Evolutionary conservation across 2,888 invertebrate species (phyloP).

Genomic region (Polietes domitor): DNA sequence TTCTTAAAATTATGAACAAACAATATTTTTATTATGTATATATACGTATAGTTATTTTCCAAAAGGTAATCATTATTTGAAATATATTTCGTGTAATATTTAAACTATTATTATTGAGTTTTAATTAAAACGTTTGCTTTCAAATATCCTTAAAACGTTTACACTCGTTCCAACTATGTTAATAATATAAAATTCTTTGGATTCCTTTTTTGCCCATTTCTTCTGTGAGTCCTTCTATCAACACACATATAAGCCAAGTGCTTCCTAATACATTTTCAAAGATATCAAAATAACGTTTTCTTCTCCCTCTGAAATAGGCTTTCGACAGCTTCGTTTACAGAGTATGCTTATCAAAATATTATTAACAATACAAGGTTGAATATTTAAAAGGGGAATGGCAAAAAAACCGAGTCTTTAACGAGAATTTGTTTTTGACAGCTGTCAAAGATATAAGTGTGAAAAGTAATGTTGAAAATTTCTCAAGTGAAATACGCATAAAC

Average conservation of each 20-base stretch:
- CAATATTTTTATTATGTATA: too few relatives aligned
- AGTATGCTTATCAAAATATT: conserved; percentile 2
- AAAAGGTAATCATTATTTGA: too few relatives aligned
- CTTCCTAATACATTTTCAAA: not conserved
- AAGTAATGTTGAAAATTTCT: conserved; percentile 29
- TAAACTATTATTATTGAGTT: too few relatives aligned
- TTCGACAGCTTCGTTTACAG: not conserved
- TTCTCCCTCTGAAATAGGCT: not conserved
- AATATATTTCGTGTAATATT: too few relatives aligned
- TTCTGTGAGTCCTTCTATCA: not conserved
- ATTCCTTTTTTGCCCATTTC: not conserved
- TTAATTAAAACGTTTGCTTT: too few relatives aligned
- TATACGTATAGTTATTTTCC: too few relatives aligned
- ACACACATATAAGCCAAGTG: not conserved
- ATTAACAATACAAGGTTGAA: conserved; percentile 46
- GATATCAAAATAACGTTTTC: not conserved
- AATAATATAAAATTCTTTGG: not conserved
- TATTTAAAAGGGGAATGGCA: not conserved
- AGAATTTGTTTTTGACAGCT: conserved; percentile 57
- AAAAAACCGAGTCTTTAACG: conserved; percentile 22
- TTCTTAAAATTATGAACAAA: too few relatives aligned
- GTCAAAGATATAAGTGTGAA: conserved; percentile 56
- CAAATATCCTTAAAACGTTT: too few relatives aligned
- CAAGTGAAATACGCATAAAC: not conserved
- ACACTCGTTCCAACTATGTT: too few relatives aligned